A percentile compares a stretch with the other conserved stretches of the same genome.
These are phyloP conservation scores for Metellina segmentata DNA, from an alignment of 2,888 invertebrate species.

Conservation along the genomic window DNA sequence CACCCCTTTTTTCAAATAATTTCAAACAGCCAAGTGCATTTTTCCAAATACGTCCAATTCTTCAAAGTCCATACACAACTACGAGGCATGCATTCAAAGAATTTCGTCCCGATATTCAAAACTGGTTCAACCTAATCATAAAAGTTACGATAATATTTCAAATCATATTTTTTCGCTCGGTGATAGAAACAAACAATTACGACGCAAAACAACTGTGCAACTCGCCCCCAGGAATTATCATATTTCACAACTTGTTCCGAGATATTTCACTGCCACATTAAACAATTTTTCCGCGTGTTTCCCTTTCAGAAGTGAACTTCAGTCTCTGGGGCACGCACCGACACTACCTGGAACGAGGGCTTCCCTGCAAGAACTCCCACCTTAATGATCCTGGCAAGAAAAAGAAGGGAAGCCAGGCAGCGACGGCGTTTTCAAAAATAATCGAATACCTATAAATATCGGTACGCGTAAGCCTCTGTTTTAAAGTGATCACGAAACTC, in stretches of 20 bases:
- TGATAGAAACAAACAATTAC: too few species aligned
- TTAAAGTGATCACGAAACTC: constrained; percentile 54
- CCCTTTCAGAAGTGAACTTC: not conserved
- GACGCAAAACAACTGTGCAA: too few species aligned
- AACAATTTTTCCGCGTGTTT: constrained; percentile 7
- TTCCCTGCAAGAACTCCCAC: not conserved
- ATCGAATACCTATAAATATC: constrained; percentile 43
- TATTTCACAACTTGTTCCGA: not conserved
- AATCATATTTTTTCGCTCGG: too few species aligned
- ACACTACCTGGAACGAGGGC: constrained; percentile 10
- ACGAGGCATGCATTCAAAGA: too few species aligned
- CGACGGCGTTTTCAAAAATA: constrained; percentile 10
- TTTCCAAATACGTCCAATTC: too few species aligned
- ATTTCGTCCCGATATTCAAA: too few species aligned
- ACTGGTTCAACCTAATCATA: too few species aligned
- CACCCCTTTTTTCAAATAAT: too few species aligned
- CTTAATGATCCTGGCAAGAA: not conserved
- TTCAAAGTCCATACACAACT: too few species aligned
- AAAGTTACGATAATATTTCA: too few species aligned
- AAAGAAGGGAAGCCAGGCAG: not conserved
- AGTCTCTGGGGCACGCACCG: constrained; percentile 13
- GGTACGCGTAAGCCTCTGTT: constrained; percentile 7
- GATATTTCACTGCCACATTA: not conserved
- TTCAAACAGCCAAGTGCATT: too few species aligned
- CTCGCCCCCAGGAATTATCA: not conserved